A percentile compares a stretch with the other conserved stretches of the same genome.
phyloP scores from a whole-genome alignment of 2,888 invertebrate species.

The Silvanus unidentatus region DNA sequence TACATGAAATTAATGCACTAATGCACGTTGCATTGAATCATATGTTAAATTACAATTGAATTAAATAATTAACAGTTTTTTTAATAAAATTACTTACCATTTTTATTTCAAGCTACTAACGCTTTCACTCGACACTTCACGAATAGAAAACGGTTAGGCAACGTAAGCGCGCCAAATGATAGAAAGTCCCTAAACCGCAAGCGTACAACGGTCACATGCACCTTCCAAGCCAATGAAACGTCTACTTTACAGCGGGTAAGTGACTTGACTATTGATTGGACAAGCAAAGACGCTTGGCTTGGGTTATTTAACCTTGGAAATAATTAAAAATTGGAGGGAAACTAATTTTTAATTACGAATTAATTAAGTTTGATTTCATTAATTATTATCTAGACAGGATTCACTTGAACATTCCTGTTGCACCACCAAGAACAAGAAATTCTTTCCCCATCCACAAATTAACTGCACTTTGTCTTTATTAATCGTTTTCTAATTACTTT shows the following conservation, averaged over 20 bases:
- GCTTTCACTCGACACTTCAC: slow-evolving; percentile 28
- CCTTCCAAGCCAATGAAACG: slow-evolving; percentile 32
- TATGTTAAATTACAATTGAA: not conserved
- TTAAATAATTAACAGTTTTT: not conserved
- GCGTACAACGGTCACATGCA: slow-evolving; percentile 40
- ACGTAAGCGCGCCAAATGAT: slow-evolving; percentile 37
- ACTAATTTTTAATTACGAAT: slow-evolving; percentile 2
- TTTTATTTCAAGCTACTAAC: slow-evolving; percentile 23
- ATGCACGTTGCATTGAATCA: not conserved
- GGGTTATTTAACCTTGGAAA: slow-evolving; percentile 21
- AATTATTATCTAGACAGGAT: too few species aligned
- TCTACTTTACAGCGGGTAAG: slow-evolving; percentile 15
- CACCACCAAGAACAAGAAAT: too few species aligned
- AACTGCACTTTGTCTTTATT: too few species aligned
- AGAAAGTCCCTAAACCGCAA: slow-evolving; percentile 20
- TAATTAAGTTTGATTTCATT: too few species aligned
- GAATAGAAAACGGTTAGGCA: slow-evolving; percentile 28
- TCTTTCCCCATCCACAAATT: too few species aligned
- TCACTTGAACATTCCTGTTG: too few species aligned
- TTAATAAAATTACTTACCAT: slow-evolving; percentile 43
- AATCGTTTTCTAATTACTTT: too few species aligned
- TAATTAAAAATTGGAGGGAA: slow-evolving; percentile 24
- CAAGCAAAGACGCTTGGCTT: slow-evolving; percentile 24
- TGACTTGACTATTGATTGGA: slow-evolving; percentile 33
- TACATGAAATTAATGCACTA: slow-evolving; percentile 6